A percentile compares a stretch with the other conserved stretches of the same genome.
These are phyloP conservation scores for Plectus sambesii DNA, from an alignment of 1,140 invertebrate species.

Conservation along the genomic window DNA sequence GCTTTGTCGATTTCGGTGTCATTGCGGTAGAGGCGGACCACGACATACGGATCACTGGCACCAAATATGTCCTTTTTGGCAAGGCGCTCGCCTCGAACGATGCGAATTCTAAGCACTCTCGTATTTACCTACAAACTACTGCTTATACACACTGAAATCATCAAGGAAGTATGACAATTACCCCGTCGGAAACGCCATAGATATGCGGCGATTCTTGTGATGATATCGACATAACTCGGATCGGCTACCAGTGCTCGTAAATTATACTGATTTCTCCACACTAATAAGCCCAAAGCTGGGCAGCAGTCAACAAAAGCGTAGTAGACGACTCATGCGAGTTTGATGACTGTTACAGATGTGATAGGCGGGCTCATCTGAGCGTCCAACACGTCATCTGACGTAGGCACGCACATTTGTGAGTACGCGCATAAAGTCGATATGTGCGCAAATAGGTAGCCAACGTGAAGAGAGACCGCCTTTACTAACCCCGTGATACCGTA, in stretches of 20 bases:
- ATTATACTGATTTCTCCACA: neutral
- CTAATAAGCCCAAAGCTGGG: too few relatives aligned
- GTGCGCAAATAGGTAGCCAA: too few relatives aligned
- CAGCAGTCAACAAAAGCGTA: too few relatives aligned
- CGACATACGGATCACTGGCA: conserved; percentile 23
- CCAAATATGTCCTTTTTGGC: conserved; percentile 27
- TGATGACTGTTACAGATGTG: too few relatives aligned
- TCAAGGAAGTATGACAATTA: neutral
- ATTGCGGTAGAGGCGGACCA: conserved; percentile 15
- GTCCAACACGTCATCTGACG: too few relatives aligned
- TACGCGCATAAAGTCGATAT: too few relatives aligned
- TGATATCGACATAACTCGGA: conserved; percentile 2
- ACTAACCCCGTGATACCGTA: too few relatives aligned
- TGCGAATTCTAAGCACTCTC: conserved; percentile 16
- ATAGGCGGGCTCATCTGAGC: too few relatives aligned
- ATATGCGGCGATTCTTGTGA: neutral
- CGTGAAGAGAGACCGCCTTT: too few relatives aligned
- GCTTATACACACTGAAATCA: neutral
- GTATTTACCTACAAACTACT: neutral
- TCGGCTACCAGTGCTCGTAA: neutral
- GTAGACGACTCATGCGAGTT: too few relatives aligned
- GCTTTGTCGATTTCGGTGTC: conserved; percentile 9
- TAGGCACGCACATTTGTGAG: too few relatives aligned
- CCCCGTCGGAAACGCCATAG: conserved; percentile 9
- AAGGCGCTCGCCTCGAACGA: conserved; percentile 18